A percentile compares a stretch with the other conserved stretches of the same genome.
These are phyloP conservation scores for Ophthalmolycus amberensis DNA, from an alignment of 2,113 vertebrate species.

Conservation along the genomic window DNA sequence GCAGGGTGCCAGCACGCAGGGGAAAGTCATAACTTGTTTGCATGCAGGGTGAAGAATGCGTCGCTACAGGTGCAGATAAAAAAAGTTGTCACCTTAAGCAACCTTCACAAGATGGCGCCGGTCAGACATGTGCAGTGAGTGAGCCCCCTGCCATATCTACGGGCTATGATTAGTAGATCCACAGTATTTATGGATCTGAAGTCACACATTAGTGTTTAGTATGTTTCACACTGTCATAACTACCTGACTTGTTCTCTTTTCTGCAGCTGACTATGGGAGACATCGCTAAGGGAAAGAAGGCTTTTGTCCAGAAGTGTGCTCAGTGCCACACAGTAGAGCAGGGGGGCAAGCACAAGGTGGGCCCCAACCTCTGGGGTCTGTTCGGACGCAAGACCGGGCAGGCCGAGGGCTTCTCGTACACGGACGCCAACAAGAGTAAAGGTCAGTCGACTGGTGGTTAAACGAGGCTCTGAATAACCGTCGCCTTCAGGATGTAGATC, in stretches of 20 bases:
- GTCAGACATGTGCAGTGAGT: background rate
- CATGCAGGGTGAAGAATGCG: fast-evolving
- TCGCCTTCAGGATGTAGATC: background rate
- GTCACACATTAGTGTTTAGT: no score
- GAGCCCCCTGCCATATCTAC: background rate
- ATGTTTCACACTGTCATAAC: background rate
- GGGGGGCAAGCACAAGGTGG: conserved; percentile 86
- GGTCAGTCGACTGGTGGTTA: conserved; percentile 65
- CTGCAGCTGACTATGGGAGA: conserved; percentile 80
- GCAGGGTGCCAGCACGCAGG: background rate
- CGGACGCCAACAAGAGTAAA: conserved; percentile 89
- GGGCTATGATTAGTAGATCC: conserved; percentile 24
- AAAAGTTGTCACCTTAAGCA: conserved; percentile 31
- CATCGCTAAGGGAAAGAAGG: conserved; percentile 84
- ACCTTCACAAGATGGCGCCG: conserved; percentile 62
- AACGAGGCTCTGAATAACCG: background rate
- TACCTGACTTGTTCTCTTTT: background rate
- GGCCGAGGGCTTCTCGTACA: conserved; percentile 85
- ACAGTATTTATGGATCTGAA: background rate
- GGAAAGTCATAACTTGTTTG: background rate
- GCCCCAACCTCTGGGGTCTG: conserved; percentile 86
- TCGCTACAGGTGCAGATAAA: background rate
- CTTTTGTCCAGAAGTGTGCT: conserved; percentile 87
- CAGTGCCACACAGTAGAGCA: conserved; percentile 87
- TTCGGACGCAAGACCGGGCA: conserved; percentile 85